Percentiles rank a stretch among this genome's conserved stretches.
phyloP scores from a whole-genome alignment of 2,888 invertebrate species.

The Euproctis similis region DNA sequence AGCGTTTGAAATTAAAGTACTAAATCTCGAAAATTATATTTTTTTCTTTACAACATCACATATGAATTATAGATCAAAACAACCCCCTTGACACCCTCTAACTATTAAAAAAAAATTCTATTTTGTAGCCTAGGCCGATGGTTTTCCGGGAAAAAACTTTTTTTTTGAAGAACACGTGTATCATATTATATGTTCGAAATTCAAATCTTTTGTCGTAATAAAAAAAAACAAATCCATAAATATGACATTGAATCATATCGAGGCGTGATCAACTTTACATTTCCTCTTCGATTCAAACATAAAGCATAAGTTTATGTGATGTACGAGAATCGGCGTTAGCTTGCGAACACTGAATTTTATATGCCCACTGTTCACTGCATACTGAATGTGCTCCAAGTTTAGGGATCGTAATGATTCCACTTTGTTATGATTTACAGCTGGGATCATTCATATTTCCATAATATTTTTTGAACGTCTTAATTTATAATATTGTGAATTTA shows the following conservation, averaged over 20 bases:
- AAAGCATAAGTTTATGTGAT: slow-evolving; percentile 60
- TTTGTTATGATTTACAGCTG: slow-evolving; percentile 13
- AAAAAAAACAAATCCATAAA: slow-evolving; percentile 4
- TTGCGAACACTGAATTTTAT: slow-evolving; percentile 45
- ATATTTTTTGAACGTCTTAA: not conserved
- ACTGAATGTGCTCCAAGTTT: slow-evolving; percentile 26
- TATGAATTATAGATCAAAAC: no score
- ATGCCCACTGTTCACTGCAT: slow-evolving; percentile 35
- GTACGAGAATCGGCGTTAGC: slow-evolving; percentile 36
- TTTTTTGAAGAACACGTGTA: no score
- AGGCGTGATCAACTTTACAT: slow-evolving; percentile 43
- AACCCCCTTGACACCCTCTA: no score
- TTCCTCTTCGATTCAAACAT: slow-evolving; percentile 39
- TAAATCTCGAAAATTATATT: no score
- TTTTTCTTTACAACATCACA: no score
- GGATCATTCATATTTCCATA: not conserved
- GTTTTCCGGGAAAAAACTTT: no score
- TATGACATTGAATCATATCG: slow-evolving; percentile 16
- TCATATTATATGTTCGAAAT: no score
- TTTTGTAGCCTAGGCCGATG: no score
- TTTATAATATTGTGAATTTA: no score
- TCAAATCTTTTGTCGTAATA: not conserved
- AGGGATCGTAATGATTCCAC: slow-evolving; percentile 9
- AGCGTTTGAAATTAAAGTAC: no score
- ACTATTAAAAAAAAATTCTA: no score